phyloP scores from a whole-genome alignment of 2,888 invertebrate genomes.

The Leucania comma region DNA sequence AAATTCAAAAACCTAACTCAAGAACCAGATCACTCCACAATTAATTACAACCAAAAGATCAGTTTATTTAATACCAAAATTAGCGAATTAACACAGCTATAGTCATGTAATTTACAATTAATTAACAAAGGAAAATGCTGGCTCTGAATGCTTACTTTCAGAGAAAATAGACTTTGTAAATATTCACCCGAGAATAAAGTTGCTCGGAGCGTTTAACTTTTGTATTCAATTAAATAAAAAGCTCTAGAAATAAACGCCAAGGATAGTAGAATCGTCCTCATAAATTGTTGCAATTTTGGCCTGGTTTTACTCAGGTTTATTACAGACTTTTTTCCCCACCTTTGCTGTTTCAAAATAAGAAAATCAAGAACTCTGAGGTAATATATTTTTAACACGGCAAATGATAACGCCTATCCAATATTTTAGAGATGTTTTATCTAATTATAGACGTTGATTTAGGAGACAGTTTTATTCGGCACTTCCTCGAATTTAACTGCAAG shows the following conservation, averaged over 20 bases:
- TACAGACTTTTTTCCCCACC: conserved; percentile 48
- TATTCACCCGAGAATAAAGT: conserved; percentile 84
- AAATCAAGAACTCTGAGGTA: conserved; percentile 30
- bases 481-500: conserved; percentile 9
- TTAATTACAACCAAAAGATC: conserved; percentile 60
- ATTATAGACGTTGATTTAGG: conserved; percentile 33
- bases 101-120: conserved; percentile 89
- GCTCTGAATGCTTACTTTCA: conserved; percentile 85
- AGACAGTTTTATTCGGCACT: conserved; percentile 22
- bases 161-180: conserved; percentile 87
- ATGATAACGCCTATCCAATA: conserved; percentile 50
- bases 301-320: conserved; percentile 75
- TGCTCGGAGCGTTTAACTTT: conserved; percentile 86
- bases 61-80: conserved; percentile 78
- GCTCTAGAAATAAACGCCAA: conserved; percentile 81
- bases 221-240: conserved; percentile 89
- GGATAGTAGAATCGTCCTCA: conserved; percentile 76
- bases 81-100: conserved; percentile 86
- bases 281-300: conserved; percentile 76
- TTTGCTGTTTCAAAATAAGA: conserved; percentile 47
- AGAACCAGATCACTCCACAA: conserved; percentile 47
- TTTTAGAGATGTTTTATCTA: conserved; percentile 44
- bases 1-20: conserved; percentile 39
- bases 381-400: conserved; percentile 38
- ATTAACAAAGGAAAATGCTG: conserved; percentile 88